Evolutionary conservation across 2,888 invertebrate genomes (phyloP).

Genomic region (Agrotis exclamationis): DNA sequence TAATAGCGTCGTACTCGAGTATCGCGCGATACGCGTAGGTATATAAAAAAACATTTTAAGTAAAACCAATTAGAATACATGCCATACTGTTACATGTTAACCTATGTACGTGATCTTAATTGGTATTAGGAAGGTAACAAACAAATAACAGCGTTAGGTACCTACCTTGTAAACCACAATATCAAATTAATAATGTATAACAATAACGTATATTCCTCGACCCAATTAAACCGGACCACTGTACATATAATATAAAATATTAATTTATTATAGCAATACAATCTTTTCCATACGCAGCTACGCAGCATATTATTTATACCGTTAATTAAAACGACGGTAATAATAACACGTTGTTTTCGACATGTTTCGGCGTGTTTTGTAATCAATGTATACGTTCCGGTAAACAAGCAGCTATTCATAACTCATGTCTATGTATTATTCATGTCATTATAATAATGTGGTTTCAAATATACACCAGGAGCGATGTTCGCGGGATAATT

Average conservation of each 20-base stretch:
- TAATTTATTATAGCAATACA: constrained; percentile 24
- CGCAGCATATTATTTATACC: constrained; percentile 40
- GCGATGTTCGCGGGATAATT: constrained; percentile 34
- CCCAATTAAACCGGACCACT: constrained; percentile 46
- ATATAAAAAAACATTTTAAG: too few relatives aligned
- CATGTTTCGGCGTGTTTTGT: constrained; percentile 47
- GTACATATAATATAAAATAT: constrained; percentile 16
- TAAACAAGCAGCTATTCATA: constrained; percentile 18
- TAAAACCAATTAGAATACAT: not conserved
- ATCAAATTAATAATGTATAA: constrained; percentile 33
- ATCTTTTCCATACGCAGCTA: constrained; percentile 38
- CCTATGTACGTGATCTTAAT: not conserved
- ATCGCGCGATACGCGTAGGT: too few relatives aligned
- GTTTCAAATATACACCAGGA: constrained; percentile 46
- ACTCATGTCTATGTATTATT: constrained; percentile 37
- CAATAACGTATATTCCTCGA: constrained; percentile 25
- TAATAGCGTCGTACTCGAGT: too few relatives aligned
- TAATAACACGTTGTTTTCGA: constrained; percentile 40
- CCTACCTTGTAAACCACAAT: constrained; percentile 4
- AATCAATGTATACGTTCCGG: constrained; percentile 47
- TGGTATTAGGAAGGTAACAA: not conserved
- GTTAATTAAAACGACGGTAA: constrained; percentile 55
- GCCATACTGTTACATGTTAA: not conserved
- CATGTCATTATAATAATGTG: constrained; percentile 39
- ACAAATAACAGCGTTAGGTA: not conserved